Evolutionary conservation across 2,888 invertebrate genomes (phyloP).

Genomic region (Nineta flava): DNA sequence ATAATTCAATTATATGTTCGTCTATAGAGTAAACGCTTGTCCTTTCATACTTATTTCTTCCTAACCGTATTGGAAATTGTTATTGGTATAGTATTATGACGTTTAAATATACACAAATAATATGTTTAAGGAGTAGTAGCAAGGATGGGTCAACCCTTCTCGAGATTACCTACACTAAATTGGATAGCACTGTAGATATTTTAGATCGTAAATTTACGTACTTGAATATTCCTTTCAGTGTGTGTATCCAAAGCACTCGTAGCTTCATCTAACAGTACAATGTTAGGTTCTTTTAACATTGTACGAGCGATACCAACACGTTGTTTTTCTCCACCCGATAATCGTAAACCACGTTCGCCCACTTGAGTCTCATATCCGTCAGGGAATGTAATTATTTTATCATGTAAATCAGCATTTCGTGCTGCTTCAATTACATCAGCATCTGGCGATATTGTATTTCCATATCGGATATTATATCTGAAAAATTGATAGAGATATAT

Average conservation of each 20-base stretch:
- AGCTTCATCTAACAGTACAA: slow-evolving; percentile 88
- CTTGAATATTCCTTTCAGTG: slow-evolving; percentile 82
- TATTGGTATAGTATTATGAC: too few relatives aligned
- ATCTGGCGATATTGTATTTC: slow-evolving; percentile 58
- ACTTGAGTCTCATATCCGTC: slow-evolving; percentile 73
- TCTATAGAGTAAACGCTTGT: too few relatives aligned
- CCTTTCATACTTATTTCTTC: too few relatives aligned
- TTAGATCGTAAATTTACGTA: too few relatives aligned
- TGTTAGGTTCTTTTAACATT: slow-evolving; percentile 75
- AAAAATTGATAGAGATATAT: slow-evolving; percentile 12
- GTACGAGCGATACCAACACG: slow-evolving; percentile 94
- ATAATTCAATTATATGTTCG: too few relatives aligned
- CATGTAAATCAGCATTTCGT: slow-evolving; percentile 85
- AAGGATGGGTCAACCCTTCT: too few relatives aligned
- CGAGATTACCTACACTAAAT: too few relatives aligned
- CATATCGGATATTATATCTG: slow-evolving; percentile 90
- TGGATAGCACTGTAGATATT: too few relatives aligned
- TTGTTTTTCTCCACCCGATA: slow-evolving; percentile 97
- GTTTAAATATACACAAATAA: too few relatives aligned
- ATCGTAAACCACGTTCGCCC: slow-evolving; percentile 84
- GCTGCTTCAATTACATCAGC: slow-evolving; percentile 81
- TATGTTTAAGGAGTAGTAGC: too few relatives aligned
- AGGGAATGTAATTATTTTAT: slow-evolving; percentile 79
- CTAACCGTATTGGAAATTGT: too few relatives aligned
- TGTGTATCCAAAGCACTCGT: slow-evolving; percentile 91